Conservation (phyloP, 2,113 vertebrate species). For the Xyrauchen texanus region DNA sequence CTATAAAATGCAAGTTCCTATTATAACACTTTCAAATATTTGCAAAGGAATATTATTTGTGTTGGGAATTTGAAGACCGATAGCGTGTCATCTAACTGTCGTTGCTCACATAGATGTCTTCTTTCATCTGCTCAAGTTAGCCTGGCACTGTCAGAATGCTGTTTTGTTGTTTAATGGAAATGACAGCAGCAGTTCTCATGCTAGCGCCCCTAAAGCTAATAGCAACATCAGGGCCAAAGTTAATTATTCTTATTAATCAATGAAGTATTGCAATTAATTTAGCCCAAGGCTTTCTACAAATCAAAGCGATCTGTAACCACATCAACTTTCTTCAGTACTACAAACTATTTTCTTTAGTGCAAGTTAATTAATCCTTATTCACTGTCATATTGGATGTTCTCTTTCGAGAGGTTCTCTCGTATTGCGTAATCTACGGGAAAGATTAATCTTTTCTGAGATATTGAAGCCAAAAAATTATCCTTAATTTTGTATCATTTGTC, state of each 20-base stretch:
- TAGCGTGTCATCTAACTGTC: not conserved
- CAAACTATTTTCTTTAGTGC: not conserved
- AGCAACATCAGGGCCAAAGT: constrained; percentile 24
- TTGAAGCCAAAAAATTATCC: too few relatives aligned
- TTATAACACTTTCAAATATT: not conserved
- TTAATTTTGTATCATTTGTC: too few relatives aligned
- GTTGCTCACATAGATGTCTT: not conserved
- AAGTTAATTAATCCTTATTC: constrained; percentile 7
- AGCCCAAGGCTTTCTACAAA: constrained; percentile 2
- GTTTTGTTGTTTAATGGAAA: constrained; percentile 20
- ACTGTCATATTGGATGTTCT: constrained; percentile 11
- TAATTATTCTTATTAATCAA: constrained; percentile 44
- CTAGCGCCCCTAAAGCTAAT: constrained; percentile 23
- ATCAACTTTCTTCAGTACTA: not conserved
- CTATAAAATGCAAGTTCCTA: too few relatives aligned
- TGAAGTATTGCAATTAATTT: constrained; percentile 5
- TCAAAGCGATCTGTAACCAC: constrained; percentile 5
- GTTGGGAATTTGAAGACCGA: not conserved
- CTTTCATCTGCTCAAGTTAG: constrained; percentile 18
- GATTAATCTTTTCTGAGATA: too few relatives aligned
- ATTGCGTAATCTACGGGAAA: too few relatives aligned
- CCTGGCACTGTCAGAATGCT: not conserved
- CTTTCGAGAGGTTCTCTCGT: too few relatives aligned
- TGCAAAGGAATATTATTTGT: constrained; percentile 1
- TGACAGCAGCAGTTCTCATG: constrained; percentile 16